Evolutionary conservation across 2,888 invertebrate species (phyloP).

Genomic region (Stegana nigrithorax): DNA sequence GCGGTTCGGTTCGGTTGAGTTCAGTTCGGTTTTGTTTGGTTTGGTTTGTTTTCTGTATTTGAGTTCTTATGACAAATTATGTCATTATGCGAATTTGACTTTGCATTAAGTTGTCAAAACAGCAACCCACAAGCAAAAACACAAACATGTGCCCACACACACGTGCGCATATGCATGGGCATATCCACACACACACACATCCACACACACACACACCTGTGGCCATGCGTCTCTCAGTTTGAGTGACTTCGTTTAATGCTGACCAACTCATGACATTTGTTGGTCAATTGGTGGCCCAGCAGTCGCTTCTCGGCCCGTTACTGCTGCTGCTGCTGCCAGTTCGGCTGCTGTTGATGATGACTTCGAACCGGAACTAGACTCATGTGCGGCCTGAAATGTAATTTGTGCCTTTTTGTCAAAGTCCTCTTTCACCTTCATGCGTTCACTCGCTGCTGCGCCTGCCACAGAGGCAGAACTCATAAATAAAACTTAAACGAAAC

Average conservation of each 20-base stretch:
- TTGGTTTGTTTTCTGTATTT: not conserved
- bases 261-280: conserved; percentile 10
- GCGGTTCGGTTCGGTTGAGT: not conserved
- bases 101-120: conserved; percentile 18
- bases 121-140: conserved; percentile 4
- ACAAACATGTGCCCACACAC: not conserved
- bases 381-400: conserved; percentile 16
- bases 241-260: conserved; percentile 5
- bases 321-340: not conserved
- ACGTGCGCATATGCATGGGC: no score
- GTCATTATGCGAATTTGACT: conserved; percentile 14
- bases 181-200: not conserved
- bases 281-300: not conserved
- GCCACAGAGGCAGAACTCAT: conserved; percentile 5
- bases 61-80: conserved; percentile 15
- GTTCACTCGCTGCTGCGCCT: no score
- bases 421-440: not conserved
- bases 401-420: conserved; percentile 17
- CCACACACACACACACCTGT: not conserved
- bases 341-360: not conserved
- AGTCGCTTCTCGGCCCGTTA: not conserved
- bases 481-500: conserved; percentile 13
- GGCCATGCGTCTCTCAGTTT: not conserved
- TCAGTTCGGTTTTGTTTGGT: not conserved
- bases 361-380: conserved; percentile 4